A percentile compares a stretch with the other conserved stretches of the same genome.
phyloP scores from a whole-genome alignment of 2,113 vertebrate genomes.

The Ramphastos sulfuratus region DNA sequence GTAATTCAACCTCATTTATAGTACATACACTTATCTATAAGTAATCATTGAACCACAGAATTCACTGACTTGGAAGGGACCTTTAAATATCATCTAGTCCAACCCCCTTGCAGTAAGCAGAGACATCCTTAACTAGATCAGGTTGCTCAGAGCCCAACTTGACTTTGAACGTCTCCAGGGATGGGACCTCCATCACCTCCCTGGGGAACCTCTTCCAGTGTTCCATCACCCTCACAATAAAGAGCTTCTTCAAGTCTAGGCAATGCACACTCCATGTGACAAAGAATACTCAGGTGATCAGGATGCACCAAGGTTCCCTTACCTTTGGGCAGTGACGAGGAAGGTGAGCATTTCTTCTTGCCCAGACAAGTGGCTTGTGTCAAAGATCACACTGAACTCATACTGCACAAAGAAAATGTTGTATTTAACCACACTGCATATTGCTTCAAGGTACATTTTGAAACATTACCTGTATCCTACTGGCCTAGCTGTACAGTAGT shows the following conservation, averaged over 20 bases:
- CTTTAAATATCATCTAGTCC: no score
- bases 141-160: no score
- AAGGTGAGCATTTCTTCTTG: constrained; percentile 88
- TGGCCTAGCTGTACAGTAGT: neutral
- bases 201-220: no score
- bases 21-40: neutral
- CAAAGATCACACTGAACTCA: constrained; percentile 93
- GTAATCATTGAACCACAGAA: no score
- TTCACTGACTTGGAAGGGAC: no score
- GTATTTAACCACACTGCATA: neutral
- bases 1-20: neutral
- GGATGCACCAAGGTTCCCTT: neutral
- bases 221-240: no score
- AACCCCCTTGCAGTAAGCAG: no score
- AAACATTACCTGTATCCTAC: neutral
- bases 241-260: neutral
- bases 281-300: neutral
- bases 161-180: no score
- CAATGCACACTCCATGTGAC: neutral
- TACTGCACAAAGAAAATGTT: constrained; percentile 77
- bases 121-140: no score
- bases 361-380: constrained; percentile 92
- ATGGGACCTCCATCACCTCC: no score
- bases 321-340: constrained; percentile 91
- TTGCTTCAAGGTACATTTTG: neutral